A percentile compares a stretch with the other conserved stretches of the same genome.
Evolutionary conservation across 2,797 vertebrate species (phyloP).

Genomic region (Tenualosa ilisha): DNA sequence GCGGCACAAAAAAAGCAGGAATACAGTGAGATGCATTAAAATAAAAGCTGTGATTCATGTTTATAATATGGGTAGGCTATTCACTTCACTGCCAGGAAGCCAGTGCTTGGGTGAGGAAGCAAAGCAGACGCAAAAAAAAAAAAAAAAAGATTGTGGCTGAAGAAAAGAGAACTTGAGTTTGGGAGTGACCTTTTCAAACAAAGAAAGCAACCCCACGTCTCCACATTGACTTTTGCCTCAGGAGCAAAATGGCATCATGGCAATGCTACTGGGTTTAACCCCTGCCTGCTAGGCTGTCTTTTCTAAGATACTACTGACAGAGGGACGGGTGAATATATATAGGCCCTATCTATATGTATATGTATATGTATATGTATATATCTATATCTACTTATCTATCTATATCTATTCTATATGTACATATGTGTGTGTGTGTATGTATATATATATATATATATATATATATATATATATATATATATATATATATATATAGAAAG

Average conservation of each 20-base stretch:
- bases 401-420: too few species aligned
- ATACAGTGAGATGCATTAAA: neutral
- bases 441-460: too few species aligned
- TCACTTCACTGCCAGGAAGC: neutral
- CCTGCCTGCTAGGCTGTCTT: neutral
- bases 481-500: too few species aligned
- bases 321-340: neutral
- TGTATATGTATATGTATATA: too few species aligned
- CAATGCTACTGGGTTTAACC: neutral
- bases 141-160: neutral
- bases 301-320: neutral
- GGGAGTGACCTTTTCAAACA: slow-evolving; percentile 14
- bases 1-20: neutral
- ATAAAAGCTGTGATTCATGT: neutral
- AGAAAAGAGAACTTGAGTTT: neutral
- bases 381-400: too few species aligned
- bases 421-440: too few species aligned
- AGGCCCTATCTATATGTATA: too few species aligned
- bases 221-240: neutral
- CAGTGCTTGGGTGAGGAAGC: neutral
- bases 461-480: too few species aligned
- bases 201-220: neutral
- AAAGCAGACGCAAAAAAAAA: slow-evolving; percentile 1
- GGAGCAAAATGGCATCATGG: neutral
- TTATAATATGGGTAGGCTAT: neutral